Percentiles rank a stretch among this genome's conserved stretches.
Evolutionary conservation across 2,888 invertebrate species (phyloP).

Genomic region (Hypena proboscidalis): DNA sequence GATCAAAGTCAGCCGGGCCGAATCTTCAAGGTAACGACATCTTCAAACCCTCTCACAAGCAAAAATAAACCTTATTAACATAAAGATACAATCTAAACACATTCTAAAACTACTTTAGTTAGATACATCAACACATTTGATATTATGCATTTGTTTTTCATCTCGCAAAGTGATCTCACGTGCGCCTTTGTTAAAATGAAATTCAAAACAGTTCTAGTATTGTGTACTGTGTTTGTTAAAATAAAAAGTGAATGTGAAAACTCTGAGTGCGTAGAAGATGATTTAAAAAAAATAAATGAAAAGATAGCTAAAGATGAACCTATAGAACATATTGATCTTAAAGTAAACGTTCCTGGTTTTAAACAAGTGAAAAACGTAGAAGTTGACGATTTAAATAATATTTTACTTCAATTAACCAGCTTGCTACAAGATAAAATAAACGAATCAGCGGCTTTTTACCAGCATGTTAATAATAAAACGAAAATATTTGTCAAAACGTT

Average conservation of each 20-base stretch:
- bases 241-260: conserved; percentile 61
- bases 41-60: conserved; percentile 17
- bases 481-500: conserved; percentile 60
- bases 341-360: conserved; percentile 39
- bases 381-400: conserved; percentile 44
- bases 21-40: conserved; percentile 61
- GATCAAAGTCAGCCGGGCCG: conserved; percentile 65
- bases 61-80: conserved; percentile 21
- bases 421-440: conserved; percentile 56
- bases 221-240: conserved; percentile 43
- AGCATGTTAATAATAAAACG: conserved; percentile 52
- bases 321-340: conserved; percentile 36
- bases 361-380: conserved; percentile 43
- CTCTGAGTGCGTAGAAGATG: conserved; percentile 52
- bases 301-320: conserved; percentile 48
- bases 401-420: conserved; percentile 50
- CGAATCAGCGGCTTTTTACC: conserved; percentile 35
- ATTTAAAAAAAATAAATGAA: conserved; percentile 32
- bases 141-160: conserved; percentile 64
- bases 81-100: conserved; percentile 5
- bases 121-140: conserved; percentile 30
- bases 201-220: conserved; percentile 44
- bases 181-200: conserved; percentile 52
- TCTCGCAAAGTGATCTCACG: conserved; percentile 58
- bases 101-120: conserved; percentile 6